These are phyloP conservation scores for Tetragonisca angustula DNA, from an alignment of 2,888 invertebrate genomes.

Conservation along the genomic window DNA sequence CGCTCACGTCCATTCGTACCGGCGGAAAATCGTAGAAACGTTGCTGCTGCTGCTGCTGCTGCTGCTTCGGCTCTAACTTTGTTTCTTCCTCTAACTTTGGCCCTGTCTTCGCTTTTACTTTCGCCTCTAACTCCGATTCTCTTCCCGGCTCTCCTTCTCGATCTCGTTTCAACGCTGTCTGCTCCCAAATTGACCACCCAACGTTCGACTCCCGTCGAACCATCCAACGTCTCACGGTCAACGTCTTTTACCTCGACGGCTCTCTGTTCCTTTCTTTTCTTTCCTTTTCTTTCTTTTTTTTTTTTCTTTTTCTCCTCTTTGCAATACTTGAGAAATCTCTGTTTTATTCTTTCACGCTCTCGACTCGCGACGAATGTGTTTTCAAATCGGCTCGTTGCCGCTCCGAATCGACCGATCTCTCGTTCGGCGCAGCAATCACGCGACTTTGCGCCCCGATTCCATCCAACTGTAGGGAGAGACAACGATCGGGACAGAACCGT, in stretches of 20 bases:
- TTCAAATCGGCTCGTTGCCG: too few relatives aligned
- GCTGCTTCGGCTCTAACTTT: conserved; percentile 74
- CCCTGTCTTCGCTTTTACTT: background rate
- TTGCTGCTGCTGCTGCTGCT: conserved; percentile 76
- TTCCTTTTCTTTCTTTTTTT: too few relatives aligned
- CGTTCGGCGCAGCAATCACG: background rate
- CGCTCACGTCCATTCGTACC: conserved; percentile 83
- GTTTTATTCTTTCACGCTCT: too few relatives aligned
- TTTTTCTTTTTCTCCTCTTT: too few relatives aligned
- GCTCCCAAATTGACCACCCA: conserved; percentile 79
- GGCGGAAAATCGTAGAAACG: conserved; percentile 82
- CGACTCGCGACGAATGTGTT: background rate
- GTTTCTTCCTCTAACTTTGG: conserved; percentile 66
- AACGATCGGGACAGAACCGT: background rate
- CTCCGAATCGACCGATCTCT: background rate
- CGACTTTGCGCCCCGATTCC: background rate
- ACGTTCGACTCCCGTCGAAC: conserved; percentile 80
- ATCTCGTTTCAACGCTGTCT: conserved; percentile 74
- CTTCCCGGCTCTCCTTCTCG: conserved; percentile 55
- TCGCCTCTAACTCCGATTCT: conserved; percentile 54
- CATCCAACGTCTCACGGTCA: conserved; percentile 78
- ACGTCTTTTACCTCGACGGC: conserved; percentile 35
- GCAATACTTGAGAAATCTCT: too few relatives aligned
- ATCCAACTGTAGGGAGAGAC: background rate
- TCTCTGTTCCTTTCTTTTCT: background rate